Evolutionary conservation across 2,113 vertebrate genomes (phyloP), one percentile per base, ranked within the genome.

Genomic region (Apteryx mantelli): DNA sequence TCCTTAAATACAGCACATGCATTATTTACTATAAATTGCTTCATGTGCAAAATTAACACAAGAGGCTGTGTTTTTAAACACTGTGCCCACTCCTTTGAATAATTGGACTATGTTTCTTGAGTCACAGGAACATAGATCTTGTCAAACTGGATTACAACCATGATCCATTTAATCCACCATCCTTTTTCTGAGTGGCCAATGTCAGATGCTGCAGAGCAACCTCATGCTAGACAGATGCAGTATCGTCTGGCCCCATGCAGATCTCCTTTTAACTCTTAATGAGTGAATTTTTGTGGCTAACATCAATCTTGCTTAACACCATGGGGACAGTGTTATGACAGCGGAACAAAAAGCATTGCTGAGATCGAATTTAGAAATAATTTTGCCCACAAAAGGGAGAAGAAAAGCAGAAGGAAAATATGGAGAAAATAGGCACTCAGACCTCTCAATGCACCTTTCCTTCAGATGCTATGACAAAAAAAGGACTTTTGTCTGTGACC

Each of bases 31-130:
- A 19, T 69, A 70, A 48, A 65, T 68, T 53, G 56, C 70, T 91
- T 82, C 48, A 91, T 63, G 77, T 66, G 63, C 30, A 95, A 79
- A 82, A 55, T n/a, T 80, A 58, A 50, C 17, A 46, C 9, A 32
- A 82, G 42, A 71, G 19, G 38, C 32, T 82, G 24, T 69, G 24
- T 17, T 95, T 88, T 91, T 53, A 79, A 86, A 68, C 64, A 30
- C 7, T 69, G 19, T 2, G 6, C 36, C n/a, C 0, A 0, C 52
- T 92, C 42, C 94, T 95, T 80, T 76, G 82, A 92, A 82, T 92
- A 96, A 97, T 89, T 89, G 92, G 89, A 93, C 96, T 97, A 91
- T 58, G 66, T 63, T 95, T 55, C 89, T 92, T 25, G 63, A 95
- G 78, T 69, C 70, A 77, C 53, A 89, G 78, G 63, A 87, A 85